Conservation (phyloP, 2,888 invertebrate genomes). For the Celastrina argiolus region DNA sequence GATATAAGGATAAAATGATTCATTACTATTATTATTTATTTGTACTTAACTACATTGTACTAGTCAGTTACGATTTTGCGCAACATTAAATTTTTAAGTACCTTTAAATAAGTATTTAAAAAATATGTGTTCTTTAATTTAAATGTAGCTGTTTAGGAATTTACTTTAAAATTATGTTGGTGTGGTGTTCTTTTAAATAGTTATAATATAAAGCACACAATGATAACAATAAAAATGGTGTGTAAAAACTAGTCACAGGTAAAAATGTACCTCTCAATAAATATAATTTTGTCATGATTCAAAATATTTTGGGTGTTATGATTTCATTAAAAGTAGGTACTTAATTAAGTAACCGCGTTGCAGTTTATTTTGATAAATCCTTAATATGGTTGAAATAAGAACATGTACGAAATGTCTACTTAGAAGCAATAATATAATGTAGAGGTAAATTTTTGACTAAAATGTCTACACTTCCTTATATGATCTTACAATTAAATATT, state of each 20-base stretch:
- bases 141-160: constrained; percentile 65
- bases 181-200: constrained; percentile 75
- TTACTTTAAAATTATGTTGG: constrained; percentile 74
- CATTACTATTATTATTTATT: constrained; percentile 73
- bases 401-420: constrained; percentile 8
- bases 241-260: constrained; percentile 71
- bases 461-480: constrained; percentile 21
- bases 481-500: constrained; percentile 22
- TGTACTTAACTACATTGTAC: constrained; percentile 78
- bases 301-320: constrained; percentile 35
- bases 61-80: constrained; percentile 78
- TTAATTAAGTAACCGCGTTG: background rate
- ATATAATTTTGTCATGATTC: constrained; percentile 29
- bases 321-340: constrained; percentile 17
- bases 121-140: constrained; percentile 73
- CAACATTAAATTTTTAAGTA: constrained; percentile 73
- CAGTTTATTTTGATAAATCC: constrained; percentile 21
- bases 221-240: constrained; percentile 56
- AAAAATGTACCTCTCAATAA: constrained; percentile 53
- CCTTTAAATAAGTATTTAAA: constrained; percentile 60
- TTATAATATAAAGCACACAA: constrained; percentile 46
- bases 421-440: constrained; percentile 16
- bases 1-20: constrained; percentile 71
- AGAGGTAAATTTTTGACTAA: constrained; percentile 16
- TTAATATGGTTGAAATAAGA: background rate